Conservation (phyloP, 2,888 invertebrate genomes). For the Cataglyphis albicans region DNA sequence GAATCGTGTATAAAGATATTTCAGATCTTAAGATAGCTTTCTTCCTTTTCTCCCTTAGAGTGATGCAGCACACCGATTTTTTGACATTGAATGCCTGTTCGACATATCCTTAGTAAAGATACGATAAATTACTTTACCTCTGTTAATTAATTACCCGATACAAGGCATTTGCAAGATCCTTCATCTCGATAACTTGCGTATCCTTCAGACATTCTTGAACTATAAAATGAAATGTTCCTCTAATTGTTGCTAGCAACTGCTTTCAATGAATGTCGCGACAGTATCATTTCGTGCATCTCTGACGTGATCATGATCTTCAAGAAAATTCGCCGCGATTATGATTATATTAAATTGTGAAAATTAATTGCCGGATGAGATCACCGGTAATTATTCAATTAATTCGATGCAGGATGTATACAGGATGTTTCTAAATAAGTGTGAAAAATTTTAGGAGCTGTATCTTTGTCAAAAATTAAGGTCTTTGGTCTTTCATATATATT, state of each 20-base stretch:
- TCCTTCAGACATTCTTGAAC: constrained; percentile 11
- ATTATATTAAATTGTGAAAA: constrained; percentile 73
- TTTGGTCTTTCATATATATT: no score
- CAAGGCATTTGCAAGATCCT: constrained; percentile 27
- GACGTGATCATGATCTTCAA: neutral
- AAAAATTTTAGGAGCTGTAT: no score
- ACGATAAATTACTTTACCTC: constrained; percentile 38
- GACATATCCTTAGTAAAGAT: constrained; percentile 2
- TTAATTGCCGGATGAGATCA: constrained; percentile 66
- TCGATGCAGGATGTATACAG: constrained; percentile 19
- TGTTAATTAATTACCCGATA: neutral
- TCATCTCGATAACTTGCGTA: constrained; percentile 24
- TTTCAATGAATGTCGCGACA: constrained; percentile 23
- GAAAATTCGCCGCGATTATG: constrained; percentile 10
- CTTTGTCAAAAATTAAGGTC: no score
- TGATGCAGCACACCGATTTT: constrained; percentile 8
- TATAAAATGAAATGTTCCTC: constrained; percentile 20
- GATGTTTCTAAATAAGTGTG: no score
- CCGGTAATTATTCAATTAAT: constrained; percentile 65
- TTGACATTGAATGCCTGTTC: constrained; percentile 22
- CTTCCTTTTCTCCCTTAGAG: neutral
- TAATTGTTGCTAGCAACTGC: neutral
- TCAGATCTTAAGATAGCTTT: constrained; percentile 4
- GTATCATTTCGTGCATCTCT: neutral
- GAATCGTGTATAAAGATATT: constrained; percentile 32